Percentiles rank a stretch among this genome's conserved stretches.
Conservation (phyloP, 2,113 vertebrate genomes). For the Atlantisia rogersi region DNA sequence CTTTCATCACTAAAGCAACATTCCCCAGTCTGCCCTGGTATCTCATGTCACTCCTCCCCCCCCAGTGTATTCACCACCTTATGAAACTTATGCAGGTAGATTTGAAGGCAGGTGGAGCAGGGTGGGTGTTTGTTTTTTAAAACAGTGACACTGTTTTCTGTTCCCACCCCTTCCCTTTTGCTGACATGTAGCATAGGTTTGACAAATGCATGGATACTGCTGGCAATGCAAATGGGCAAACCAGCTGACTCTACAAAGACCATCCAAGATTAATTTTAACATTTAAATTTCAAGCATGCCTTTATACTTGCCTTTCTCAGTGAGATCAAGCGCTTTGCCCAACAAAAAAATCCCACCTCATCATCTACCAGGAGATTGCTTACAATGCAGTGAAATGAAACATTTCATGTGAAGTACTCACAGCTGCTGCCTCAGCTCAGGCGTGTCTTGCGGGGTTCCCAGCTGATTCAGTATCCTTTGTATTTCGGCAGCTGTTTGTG, state of each 20-base stretch:
- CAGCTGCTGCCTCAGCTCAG: conserved; percentile 87
- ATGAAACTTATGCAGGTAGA: background rate
- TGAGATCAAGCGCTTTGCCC: background rate
- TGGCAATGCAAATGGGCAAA: fast-evolving
- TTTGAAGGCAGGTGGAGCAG: background rate
- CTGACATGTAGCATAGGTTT: background rate
- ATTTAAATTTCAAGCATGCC: background rate
- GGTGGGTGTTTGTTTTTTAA: background rate
- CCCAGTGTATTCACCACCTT: background rate
- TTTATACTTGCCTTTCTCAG: background rate
- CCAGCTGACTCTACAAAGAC: background rate
- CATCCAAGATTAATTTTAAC: background rate
- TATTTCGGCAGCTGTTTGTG: conserved; percentile 87
- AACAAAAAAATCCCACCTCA: background rate
- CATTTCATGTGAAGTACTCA: conserved; percentile 78
- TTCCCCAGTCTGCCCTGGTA: background rate
- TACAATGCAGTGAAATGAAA: background rate
- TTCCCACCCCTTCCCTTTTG: background rate
- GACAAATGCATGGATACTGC: background rate
- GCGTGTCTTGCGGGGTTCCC: conserved; percentile 87
- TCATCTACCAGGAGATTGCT: background rate
- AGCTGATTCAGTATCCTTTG: conserved; percentile 88
- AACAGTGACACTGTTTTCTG: background rate
- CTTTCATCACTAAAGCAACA: background rate
- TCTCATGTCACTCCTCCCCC: too few relatives aligned